Base-by-base conservation (phyloP, 2,888 invertebrate genomes). In the Eupeodes latifasciatus region DNA sequence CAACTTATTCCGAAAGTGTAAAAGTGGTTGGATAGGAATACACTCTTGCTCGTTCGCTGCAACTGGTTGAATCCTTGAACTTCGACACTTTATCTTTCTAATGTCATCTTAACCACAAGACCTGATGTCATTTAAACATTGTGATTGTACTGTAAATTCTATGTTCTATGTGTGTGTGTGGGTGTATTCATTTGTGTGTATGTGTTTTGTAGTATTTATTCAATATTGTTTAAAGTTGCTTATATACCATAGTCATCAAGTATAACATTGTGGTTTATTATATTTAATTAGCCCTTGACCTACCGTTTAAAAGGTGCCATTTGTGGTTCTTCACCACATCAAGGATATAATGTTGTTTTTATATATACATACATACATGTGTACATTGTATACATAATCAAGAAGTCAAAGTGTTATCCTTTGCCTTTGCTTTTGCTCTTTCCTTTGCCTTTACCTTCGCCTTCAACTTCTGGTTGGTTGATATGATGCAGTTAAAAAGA, bases 31-130 rank as follows among this genome's bases (percentile, higher is more conserved):
- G 10, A 69, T 47, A 75, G 51, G 36, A 44, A 16, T 14, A 34
- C 16, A 59, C 9, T 44, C 36, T 36, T 5, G 4, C 5, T n/a
- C n/a, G 7, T 10, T n/a, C 40, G 36, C 59, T 69, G 83, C 87
- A 84, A 83, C 87, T 83, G 47, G 86, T 80, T 87, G 61, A 71
- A 79, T 79, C 86, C 86, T 83, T 87, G 86, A 87, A 79, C 86
- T 87, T 86, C 79, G 76, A 76, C 59, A 47, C 55, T 78, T 72
- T 61, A 77, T 47, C 47, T 72, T 67, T 53, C 40, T 77, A 81
- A 81, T 85, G 81, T 77, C 81, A 77, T 81, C 72, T 27, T 49
- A 12, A 72, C 19, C 44, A 64, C 62, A 47, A 47, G 53, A 40
- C 40, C 40, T 9, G 40, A 40, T 40, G 40, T 40, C 40, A 40